Evolutionary conservation across 2,797 vertebrate genomes (phyloP).

Genomic region (Jordanella pulchra): DNA sequence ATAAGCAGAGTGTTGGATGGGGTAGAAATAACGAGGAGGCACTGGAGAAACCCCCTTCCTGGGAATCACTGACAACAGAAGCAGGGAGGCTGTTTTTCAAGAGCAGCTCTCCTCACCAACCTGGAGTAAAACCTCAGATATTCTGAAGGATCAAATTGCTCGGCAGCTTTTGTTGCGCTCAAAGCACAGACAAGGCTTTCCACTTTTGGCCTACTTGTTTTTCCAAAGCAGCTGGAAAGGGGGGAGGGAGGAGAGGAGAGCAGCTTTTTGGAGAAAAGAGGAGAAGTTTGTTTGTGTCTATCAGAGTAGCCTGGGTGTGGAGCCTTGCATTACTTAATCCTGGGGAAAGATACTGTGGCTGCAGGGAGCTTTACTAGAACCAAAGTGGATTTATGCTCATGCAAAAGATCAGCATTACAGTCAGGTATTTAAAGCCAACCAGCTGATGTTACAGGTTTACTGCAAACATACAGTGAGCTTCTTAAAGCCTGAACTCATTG

Average conservation of each 20-base stretch:
- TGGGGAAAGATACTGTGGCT: conserved; percentile 16
- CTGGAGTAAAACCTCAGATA: conserved; percentile 35
- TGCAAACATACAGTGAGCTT: background rate
- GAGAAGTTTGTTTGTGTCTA: conserved; percentile 51
- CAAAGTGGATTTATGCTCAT: conserved; percentile 9
- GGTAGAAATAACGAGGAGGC: conserved; percentile 52
- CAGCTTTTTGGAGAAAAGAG: conserved; percentile 28
- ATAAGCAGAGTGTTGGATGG: conserved; percentile 44
- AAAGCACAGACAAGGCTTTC: conserved; percentile 61
- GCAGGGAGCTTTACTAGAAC: conserved; percentile 8
- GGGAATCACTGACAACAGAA: conserved; percentile 52
- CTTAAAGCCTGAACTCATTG: conserved; percentile 6
- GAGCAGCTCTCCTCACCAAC: conserved; percentile 27
- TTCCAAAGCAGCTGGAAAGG: conserved; percentile 52
- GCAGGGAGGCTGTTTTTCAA: conserved; percentile 44
- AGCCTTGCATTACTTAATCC: conserved; percentile 30
- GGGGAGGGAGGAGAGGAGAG: conserved; percentile 33
- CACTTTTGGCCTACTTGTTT: conserved; percentile 71
- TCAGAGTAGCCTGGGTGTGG: conserved; percentile 37
- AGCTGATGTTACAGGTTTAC: conserved; percentile 12
- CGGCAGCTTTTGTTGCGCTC: conserved; percentile 69
- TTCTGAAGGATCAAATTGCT: conserved; percentile 68
- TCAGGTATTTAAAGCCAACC: background rate
- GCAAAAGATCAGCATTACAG: background rate
- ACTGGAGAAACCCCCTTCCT: conserved; percentile 33